These are phyloP conservation scores for Archivesica marissinica DNA, from an alignment of 1,140 invertebrate species.

Conservation along the genomic window DNA sequence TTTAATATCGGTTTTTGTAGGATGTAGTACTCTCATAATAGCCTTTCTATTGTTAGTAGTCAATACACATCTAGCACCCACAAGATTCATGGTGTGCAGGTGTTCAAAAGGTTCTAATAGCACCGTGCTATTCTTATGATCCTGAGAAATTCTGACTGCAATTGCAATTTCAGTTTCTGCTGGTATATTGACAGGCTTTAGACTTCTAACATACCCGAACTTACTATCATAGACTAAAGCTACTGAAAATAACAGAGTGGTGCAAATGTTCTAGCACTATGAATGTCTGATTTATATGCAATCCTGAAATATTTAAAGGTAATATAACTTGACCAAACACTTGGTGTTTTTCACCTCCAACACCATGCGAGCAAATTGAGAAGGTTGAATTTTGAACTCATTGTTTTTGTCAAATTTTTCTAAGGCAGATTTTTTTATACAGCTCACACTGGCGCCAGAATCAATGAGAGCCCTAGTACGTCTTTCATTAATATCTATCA, in stretches of 20 bases:
- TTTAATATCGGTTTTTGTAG: constrained; percentile 16
- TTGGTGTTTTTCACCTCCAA: constrained; percentile 20
- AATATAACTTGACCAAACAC: background rate
- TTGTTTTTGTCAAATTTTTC: background rate
- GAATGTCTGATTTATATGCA: background rate
- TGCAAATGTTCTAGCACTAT: background rate
- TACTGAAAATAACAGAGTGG: too few relatives aligned
- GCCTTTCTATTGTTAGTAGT: constrained; percentile 21
- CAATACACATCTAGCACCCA: constrained; percentile 47
- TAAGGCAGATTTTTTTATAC: constrained; percentile 1
- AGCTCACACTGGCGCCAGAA: constrained; percentile 54
- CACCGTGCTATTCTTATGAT: constrained; percentile 36
- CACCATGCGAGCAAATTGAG: background rate
- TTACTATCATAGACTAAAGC: constrained; percentile 17
- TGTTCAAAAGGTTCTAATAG: constrained; percentile 52
- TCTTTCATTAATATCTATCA: constrained; percentile 21
- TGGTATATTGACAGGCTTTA: constrained; percentile 14
- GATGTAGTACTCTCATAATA: constrained; percentile 49
- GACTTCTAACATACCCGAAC: constrained; percentile 50
- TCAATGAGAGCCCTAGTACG: constrained; percentile 48
- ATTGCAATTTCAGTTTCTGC: constrained; percentile 42
- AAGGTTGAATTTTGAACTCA: background rate
- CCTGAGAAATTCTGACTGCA: constrained; percentile 13
- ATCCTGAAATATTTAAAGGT: constrained; percentile 7
- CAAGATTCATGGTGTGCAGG: constrained; percentile 16